These are phyloP conservation scores for Brachypodius melanocephalos DNA, from an alignment of 2,113 vertebrate genomes.

Conservation along the genomic window DNA sequence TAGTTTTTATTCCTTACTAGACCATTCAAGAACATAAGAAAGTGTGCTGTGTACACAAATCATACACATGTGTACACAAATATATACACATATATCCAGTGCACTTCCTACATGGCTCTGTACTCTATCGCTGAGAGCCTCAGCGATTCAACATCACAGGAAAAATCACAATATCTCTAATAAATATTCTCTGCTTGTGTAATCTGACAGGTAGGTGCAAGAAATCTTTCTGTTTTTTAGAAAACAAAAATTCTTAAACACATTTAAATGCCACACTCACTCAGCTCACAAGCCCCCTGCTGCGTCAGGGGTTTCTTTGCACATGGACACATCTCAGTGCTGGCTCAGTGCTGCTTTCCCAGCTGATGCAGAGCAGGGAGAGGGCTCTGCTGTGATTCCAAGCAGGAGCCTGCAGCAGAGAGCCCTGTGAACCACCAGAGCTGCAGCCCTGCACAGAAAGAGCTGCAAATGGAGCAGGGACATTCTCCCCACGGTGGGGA, in stretches of 20 bases:
- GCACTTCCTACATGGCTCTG: not conserved
- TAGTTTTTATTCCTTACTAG: not conserved
- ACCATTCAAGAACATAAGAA: accelerated
- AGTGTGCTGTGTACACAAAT: not conserved
- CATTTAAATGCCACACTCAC: not conserved
- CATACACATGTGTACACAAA: accelerated
- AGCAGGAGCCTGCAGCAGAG: not conserved
- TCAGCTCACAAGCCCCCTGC: not conserved
- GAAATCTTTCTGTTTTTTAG: not conserved
- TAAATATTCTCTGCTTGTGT: not conserved
- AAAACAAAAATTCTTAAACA: not conserved
- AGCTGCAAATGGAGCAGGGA: not conserved
- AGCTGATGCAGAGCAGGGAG: accelerated
- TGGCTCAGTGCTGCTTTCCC: no score
- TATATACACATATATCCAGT: no score
- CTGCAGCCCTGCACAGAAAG: not conserved
- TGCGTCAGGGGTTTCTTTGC: not conserved
- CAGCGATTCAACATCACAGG: not conserved
- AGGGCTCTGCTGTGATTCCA: not conserved
- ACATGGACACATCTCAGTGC: no score
- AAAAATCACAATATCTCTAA: not conserved
- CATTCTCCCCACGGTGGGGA: accelerated
- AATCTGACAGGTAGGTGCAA: not conserved
- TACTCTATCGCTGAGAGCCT: accelerated
- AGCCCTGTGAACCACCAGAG: not conserved